Conservation (phyloP, 2,113 vertebrate genomes). For the Dasyprocta punctata region DNA sequence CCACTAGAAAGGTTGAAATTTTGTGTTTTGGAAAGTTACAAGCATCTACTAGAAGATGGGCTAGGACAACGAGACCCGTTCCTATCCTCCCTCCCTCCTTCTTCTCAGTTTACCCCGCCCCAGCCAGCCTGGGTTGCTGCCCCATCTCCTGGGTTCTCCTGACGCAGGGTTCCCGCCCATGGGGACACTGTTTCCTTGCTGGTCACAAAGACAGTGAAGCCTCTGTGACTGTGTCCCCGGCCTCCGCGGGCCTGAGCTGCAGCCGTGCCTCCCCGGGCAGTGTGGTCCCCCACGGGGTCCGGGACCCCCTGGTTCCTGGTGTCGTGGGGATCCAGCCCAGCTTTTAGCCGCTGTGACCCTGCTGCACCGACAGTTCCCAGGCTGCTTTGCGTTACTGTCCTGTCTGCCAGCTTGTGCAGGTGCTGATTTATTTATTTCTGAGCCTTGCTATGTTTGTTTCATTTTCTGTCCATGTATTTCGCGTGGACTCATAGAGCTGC, state of each 20-base stretch:
- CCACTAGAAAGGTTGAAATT: neutral
- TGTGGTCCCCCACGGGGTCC: neutral
- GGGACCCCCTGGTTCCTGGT: neutral
- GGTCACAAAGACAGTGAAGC: neutral
- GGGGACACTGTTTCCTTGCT: neutral
- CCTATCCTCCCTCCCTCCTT: neutral
- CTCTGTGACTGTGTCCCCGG: no score
- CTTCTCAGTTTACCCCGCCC: neutral
- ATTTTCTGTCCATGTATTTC: neutral
- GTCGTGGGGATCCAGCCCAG: neutral
- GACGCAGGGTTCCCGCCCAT: neutral
- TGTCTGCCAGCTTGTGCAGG: neutral
- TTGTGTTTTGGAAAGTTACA: neutral
- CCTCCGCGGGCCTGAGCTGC: neutral
- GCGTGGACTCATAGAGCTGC: neutral
- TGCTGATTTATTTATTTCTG: neutral
- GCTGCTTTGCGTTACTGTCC: neutral
- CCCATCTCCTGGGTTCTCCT: no score
- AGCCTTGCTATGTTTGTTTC: neutral
- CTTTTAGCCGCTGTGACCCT: neutral
- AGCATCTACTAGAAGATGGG: neutral
- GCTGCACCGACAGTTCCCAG: neutral
- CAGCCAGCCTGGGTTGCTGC: neutral
- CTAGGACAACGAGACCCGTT: neutral
- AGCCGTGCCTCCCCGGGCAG: neutral